These are phyloP conservation scores for Thermophis baileyi DNA, from an alignment of 2,113 vertebrate genomes.

Conservation along the genomic window DNA sequence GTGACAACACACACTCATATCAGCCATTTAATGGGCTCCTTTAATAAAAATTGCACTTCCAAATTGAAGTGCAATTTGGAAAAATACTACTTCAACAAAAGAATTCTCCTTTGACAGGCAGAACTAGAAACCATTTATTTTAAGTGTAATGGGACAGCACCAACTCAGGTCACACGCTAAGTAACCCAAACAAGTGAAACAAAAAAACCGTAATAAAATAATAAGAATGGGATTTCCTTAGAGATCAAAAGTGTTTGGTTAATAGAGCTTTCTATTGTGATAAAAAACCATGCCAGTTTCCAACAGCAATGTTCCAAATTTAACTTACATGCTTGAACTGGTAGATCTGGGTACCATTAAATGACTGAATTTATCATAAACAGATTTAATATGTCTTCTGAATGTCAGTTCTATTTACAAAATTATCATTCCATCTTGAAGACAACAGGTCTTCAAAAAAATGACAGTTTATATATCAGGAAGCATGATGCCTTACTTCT, in stretches of 20 bases:
- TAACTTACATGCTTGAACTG: constrained; percentile 2
- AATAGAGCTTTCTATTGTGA: background rate
- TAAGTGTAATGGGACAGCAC: background rate
- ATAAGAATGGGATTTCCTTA: background rate
- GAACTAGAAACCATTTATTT: background rate
- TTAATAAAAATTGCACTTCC: background rate
- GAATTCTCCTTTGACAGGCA: background rate
- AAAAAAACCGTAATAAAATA: background rate
- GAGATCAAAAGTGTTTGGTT: background rate
- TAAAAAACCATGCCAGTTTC: background rate
- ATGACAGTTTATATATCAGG: constrained; percentile 22
- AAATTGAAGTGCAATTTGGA: background rate
- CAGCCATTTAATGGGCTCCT: no score
- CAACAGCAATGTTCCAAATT: background rate
- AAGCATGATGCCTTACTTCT: constrained; percentile 25
- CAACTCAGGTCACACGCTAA: background rate
- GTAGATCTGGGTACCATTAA: background rate
- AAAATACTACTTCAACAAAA: background rate
- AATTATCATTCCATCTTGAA: constrained; percentile 18
- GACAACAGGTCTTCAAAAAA: constrained; percentile 4
- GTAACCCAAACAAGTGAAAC: background rate
- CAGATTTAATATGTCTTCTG: constrained; percentile 6
- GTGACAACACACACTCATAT: no score
- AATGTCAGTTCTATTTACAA: constrained; percentile 27
- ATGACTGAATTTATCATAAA: background rate